Evolutionary conservation across 2,888 invertebrate genomes (phyloP), one percentile per base, ranked within the genome.

Genomic region (Liposcelis brunnea): DNA sequence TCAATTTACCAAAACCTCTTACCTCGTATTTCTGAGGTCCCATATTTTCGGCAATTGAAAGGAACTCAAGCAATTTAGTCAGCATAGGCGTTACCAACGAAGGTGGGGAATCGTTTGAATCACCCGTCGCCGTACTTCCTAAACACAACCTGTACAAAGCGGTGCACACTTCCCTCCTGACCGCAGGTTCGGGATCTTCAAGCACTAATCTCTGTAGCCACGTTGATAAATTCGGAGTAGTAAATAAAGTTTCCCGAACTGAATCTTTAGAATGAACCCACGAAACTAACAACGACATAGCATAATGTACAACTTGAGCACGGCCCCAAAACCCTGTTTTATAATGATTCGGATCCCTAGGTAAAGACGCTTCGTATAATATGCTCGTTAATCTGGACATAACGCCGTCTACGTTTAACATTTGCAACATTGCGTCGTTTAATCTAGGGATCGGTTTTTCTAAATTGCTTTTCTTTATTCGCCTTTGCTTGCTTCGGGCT

Each of bases 311-410:
- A 48, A 89, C 80, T 64, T 91, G 91, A 1, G 90, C 84, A 52
- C 91, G 69, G 2, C 91, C 90, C 80, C 90, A 91, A 53, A 91
- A 82, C 5, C 91, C 90, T 47, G 90, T 89, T 61, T 89, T 85
- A 56, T 89, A 84, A 51, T 85, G 83, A 56, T 83, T 80, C 0
- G 80, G 78, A 61, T 84, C 80, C 55, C 80, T 71, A 2, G 85
- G 73, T 50, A 81, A 66, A 11, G 87, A 79, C 43, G 89, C 89
- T 61, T 91, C 87, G 56, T 83, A 81, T 21, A 93, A 65, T 57
- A 93, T 89, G 51, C 82, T 83, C 52, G 87, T 86, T 49, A 93
- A 67, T 49, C 89, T 73, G 38, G 81, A 76, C 59, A 91, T 76
- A 0, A 89, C 86, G 32, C 77, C 71, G 51, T 86, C 82, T 2